phyloP scores from a whole-genome alignment of 2,797 vertebrate genomes.

The Ceyx erithaca region DNA sequence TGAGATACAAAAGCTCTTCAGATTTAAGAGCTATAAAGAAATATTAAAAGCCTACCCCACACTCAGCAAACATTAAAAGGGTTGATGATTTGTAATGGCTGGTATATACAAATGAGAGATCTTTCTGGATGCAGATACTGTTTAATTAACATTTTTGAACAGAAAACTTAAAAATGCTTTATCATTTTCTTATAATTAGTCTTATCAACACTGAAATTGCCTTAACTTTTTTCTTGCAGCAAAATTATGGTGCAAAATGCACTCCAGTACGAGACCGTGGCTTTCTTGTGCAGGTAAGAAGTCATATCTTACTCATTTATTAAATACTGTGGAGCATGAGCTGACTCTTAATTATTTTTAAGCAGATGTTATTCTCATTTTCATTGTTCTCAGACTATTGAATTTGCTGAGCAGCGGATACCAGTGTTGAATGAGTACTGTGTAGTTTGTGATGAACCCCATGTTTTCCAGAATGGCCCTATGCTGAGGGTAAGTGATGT shows the following conservation, averaged over 20 bases:
- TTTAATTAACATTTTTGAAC: not conserved
- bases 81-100: not conserved
- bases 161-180: not conserved
- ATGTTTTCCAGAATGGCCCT: constrained; percentile 91
- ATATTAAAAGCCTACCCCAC: not conserved
- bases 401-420: constrained; percentile 90
- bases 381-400: constrained; percentile 83
- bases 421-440: constrained; percentile 92
- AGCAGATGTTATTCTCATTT: constrained; percentile 56
- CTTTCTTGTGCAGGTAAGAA: constrained; percentile 90
- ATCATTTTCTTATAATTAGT: not conserved
- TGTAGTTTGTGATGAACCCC: constrained; percentile 91
- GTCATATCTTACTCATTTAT: not conserved
- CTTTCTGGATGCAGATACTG: not conserved
- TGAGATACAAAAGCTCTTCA: not conserved
- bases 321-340: not conserved
- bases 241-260: constrained; percentile 87
- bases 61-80: not conserved
- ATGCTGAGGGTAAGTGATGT: constrained; percentile 88
- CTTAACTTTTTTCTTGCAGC: constrained; percentile 75
- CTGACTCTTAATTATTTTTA: constrained; percentile 31
- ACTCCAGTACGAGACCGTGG: constrained; percentile 85
- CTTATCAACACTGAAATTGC: constrained; percentile 19
- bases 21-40: not conserved
- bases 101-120: not conserved